Conservation (phyloP, 2,888 invertebrate genomes). For the Ennomos fuscantarius region DNA sequence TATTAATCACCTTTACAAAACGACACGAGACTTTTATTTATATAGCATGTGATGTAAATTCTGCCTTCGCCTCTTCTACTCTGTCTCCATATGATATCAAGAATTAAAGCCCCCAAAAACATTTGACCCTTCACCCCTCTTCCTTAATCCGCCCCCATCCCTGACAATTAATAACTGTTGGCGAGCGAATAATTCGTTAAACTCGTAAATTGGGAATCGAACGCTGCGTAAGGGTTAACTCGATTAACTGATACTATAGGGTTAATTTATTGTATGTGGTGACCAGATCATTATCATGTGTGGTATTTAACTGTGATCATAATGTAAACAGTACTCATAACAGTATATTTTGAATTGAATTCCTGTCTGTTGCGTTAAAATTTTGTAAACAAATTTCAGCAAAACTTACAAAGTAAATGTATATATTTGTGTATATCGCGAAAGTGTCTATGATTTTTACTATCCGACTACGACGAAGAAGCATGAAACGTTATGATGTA, state of each 20-base stretch:
- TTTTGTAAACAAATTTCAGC: no score
- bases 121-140: slow-evolving; percentile 6
- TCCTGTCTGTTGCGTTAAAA: neutral
- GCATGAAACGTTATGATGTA: no score
- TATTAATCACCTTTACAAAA: no score
- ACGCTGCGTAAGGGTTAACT: slow-evolving; percentile 74
- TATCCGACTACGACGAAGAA: no score
- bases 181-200: slow-evolving; percentile 69
- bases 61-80: no score
- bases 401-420: no score
- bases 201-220: slow-evolving; percentile 67
- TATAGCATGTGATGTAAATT: neutral
- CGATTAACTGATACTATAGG: slow-evolving; percentile 65
- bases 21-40: neutral
- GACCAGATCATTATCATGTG: slow-evolving; percentile 47
- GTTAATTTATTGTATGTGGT: slow-evolving; percentile 62
- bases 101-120: neutral
- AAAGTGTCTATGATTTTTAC: no score
- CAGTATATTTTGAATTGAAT: neutral
- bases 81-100: no score
- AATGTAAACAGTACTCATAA: neutral
- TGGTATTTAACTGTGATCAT: slow-evolving; percentile 21
- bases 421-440: no score
- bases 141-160: slow-evolving; percentile 24
- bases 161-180: slow-evolving; percentile 64